Percentiles rank a stretch among this genome's conserved stretches.
phyloP scores from a whole-genome alignment of 1,140 invertebrate genomes.

The Lethrus apterus region DNA sequence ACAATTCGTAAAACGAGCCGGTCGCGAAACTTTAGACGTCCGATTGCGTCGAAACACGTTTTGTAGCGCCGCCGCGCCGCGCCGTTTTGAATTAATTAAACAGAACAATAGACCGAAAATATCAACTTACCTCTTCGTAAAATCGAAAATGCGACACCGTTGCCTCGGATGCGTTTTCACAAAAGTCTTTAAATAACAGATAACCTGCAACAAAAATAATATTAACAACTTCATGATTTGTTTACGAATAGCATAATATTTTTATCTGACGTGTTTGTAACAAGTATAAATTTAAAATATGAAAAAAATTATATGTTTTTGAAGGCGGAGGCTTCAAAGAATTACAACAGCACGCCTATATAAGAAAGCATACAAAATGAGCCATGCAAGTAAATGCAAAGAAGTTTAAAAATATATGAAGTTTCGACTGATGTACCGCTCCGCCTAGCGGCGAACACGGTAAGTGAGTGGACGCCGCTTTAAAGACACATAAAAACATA shows the following conservation, averaged over 20 bases:
- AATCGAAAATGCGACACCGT: slow-evolving; percentile 96
- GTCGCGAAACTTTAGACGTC: too few species aligned
- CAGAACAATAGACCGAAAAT: not conserved
- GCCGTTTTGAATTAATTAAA: not conserved
- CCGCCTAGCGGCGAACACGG: too few species aligned
- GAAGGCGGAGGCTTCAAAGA: not conserved
- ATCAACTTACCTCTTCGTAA: slow-evolving; percentile 90
- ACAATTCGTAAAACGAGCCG: too few species aligned
- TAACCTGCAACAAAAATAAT: slow-evolving; percentile 72
- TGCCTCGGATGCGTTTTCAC: slow-evolving; percentile 93
- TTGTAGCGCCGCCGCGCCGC: too few species aligned
- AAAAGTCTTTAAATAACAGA: slow-evolving; percentile 99
- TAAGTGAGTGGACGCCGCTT: too few species aligned
- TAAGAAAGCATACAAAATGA: not conserved
- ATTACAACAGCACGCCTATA: not conserved
- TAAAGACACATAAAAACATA: too few species aligned
- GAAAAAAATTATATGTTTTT: not conserved
- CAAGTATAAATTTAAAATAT: not conserved
- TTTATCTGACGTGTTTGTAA: not conserved
- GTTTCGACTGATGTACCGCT: too few species aligned
- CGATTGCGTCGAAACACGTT: too few species aligned
- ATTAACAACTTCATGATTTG: not conserved
- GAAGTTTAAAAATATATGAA: too few species aligned
- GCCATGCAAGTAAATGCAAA: not conserved
- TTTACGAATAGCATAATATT: not conserved